Evolutionary conservation across 2,113 vertebrate species (phyloP), one percentile per base, ranked within the genome.

Genomic region (Verasper variegatus): DNA sequence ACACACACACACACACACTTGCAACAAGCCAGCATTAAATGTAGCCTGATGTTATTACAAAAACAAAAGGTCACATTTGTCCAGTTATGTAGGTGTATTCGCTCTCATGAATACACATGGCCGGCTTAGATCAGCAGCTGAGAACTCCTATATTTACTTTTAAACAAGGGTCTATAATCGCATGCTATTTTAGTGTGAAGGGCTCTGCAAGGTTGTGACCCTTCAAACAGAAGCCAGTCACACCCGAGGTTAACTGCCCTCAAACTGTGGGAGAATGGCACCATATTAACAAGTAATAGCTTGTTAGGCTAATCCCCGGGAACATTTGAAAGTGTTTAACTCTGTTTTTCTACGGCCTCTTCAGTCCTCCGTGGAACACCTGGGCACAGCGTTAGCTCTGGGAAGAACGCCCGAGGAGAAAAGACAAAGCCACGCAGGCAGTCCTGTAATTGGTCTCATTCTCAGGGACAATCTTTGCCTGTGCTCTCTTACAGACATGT

Each of bases 271-370:
- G 90, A 92, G 90, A 92, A 92, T 79, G 81, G 80, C 83, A 83
- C 83, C 83, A 73, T 87, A 93, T 94, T 94, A 93, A 88, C 86
- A 83, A 86, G 87, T 93, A 93, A 93, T 93, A 89, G 91, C 93
- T 91, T 90, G 91, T 92, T 84, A 88, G 17, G 59, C 75, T 87
- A 88, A 90, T 90, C 86, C 86, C 69, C 65, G 42, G 86, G 85
- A 90, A 86, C 93, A 93, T 93, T 93, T 83, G 90, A 93, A 93
- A 93, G 92, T 92, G 86, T 93, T 93, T 94, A 93, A 89, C 86
- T 78, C 80, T 90, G 89, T 92, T 93, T 90, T 87, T 27, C 66
- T 85, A 85, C 54, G 31, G 79, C 75, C 68, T 59, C 76, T 80
- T 74, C 47, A 61, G 71, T 76, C 69, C 59, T 52, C 26, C 1